These are phyloP conservation scores for Pristionchus mayeri DNA, from an alignment of 2,888 invertebrate genomes.

Conservation along the genomic window DNA sequence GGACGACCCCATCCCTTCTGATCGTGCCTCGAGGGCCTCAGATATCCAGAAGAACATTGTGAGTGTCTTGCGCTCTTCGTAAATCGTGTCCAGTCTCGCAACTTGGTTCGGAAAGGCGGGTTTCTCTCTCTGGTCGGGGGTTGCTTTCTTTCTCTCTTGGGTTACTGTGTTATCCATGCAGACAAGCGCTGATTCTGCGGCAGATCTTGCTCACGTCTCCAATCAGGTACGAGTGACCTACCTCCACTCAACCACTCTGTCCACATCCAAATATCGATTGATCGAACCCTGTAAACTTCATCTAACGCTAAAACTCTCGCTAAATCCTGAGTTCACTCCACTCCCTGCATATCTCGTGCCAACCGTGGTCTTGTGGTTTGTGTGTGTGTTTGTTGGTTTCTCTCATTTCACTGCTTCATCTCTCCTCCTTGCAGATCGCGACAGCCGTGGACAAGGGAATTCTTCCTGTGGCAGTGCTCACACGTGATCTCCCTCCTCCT, in stretches of 20 bases:
- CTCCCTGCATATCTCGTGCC: background rate
- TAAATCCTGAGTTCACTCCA: background rate
- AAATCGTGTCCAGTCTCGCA: background rate
- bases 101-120: background rate
- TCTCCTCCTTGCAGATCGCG: slow-evolving; percentile 10
- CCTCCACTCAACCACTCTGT: too few species aligned
- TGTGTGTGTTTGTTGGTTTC: background rate
- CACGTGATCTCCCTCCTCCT: slow-evolving; percentile 47
- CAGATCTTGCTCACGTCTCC: slow-evolving; percentile 20
- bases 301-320: too few species aligned
- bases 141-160: background rate
- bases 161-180: slow-evolving; percentile 16
- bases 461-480: slow-evolving; percentile 20
- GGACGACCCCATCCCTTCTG: slow-evolving; percentile 46
- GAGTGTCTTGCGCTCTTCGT: background rate
- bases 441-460: slow-evolving; percentile 45
- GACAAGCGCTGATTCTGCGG: slow-evolving; percentile 33
- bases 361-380: background rate
- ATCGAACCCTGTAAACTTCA: too few species aligned
- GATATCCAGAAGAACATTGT: slow-evolving; percentile 39
- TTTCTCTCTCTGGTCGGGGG: background rate
- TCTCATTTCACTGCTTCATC: background rate
- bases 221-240: slow-evolving; percentile 26
- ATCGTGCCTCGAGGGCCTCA: background rate
- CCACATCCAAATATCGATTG: too few species aligned